Conservation (phyloP, 2,888 invertebrate species). For the Minunthozetes semirufus region DNA sequence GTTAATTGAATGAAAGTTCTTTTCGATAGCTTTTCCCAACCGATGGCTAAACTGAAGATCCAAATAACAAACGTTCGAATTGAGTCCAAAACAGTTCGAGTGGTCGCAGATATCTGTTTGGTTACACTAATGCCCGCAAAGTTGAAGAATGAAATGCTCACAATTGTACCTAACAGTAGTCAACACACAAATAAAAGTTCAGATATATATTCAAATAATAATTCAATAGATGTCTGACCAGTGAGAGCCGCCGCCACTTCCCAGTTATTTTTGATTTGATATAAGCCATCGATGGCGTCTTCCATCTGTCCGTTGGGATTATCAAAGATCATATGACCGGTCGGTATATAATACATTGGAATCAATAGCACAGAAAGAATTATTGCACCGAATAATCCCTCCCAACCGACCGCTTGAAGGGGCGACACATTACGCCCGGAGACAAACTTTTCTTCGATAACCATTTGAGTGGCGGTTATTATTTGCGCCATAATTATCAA, state of each 20-base stretch:
- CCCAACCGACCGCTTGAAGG: constrained; percentile 86
- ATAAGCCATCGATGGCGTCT: constrained; percentile 73
- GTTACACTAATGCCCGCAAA: constrained; percentile 85
- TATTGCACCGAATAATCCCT: constrained; percentile 68
- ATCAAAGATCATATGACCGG: constrained; percentile 39
- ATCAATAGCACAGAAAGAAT: constrained; percentile 60
- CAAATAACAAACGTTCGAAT: constrained; percentile 85
- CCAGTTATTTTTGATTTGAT: constrained; percentile 65
- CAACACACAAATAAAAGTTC: no score
- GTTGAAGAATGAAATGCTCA: constrained; percentile 88
- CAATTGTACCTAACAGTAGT: constrained; percentile 69
- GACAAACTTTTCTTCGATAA: constrained; percentile 86
- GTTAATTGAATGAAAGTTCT: constrained; percentile 60
- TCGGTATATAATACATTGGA: constrained; percentile 66
- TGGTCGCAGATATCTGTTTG: constrained; percentile 85
- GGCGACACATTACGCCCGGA: constrained; percentile 75
- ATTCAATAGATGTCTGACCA: constrained; percentile 52
- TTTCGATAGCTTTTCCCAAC: constrained; percentile 69
- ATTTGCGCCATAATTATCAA: constrained; percentile 61
- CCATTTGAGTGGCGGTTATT: constrained; percentile 82
- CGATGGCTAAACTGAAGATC: constrained; percentile 65
- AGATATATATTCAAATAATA: no score
- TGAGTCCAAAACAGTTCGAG: constrained; percentile 80
- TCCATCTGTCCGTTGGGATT: constrained; percentile 56
- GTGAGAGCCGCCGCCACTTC: constrained; percentile 60